phyloP scores from a whole-genome alignment of 2,113 vertebrate genomes.

The Dissostichus mawsoni region DNA sequence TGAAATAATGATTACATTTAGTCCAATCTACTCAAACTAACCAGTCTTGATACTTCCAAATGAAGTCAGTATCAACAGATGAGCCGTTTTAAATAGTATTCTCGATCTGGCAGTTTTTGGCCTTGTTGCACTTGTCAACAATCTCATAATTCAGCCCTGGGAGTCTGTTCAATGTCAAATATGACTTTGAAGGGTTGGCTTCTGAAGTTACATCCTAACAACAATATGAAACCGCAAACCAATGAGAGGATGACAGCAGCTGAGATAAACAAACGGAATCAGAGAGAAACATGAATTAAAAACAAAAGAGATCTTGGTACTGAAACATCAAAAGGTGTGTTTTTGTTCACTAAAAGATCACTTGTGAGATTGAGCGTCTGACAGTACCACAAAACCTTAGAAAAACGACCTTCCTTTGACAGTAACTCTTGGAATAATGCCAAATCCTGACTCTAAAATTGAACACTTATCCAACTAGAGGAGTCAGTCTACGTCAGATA shows the following conservation, averaged over 20 bases:
- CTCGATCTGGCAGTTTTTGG: background rate
- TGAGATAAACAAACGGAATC: conserved; percentile 20
- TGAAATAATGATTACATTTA: background rate
- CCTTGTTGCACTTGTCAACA: background rate
- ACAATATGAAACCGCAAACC: conserved; percentile 2
- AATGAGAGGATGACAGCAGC: background rate
- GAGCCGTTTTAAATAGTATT: background rate
- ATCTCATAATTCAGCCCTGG: background rate
- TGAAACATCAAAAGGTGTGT: conserved; percentile 5
- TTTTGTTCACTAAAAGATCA: too few species aligned
- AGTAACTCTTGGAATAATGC: conserved; percentile 2
- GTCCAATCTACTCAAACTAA: background rate
- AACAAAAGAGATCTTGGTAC: background rate
- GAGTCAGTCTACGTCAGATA: conserved; percentile 60
- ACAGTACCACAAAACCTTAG: conserved; percentile 16
- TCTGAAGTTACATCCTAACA: background rate
- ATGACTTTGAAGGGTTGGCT: background rate
- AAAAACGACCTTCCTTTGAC: conserved; percentile 36
- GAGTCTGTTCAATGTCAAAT: background rate
- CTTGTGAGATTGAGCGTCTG: conserved; percentile 6
- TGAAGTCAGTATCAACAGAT: background rate
- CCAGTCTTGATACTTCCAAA: background rate
- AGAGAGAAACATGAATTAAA: conserved; percentile 5
- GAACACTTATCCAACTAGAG: conserved; percentile 51
- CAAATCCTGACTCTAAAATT: conserved; percentile 12